A percentile compares a stretch with the other conserved stretches of the same genome.
Conservation (phyloP, 1,140 invertebrate species). For the Danaus plexippus region DNA sequence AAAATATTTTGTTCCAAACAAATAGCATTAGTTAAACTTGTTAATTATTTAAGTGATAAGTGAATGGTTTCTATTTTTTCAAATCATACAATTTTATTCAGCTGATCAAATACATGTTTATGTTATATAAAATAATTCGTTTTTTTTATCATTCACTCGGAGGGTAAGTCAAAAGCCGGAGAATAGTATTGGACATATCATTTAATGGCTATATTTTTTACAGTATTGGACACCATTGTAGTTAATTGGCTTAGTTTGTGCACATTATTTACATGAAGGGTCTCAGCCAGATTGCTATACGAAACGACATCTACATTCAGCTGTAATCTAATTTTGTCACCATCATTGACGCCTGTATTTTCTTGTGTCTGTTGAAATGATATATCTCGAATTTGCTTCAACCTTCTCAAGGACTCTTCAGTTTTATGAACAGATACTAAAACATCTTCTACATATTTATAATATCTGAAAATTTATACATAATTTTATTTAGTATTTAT, state of each 20-base stretch:
- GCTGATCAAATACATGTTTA: conserved; percentile 71
- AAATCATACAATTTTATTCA: conserved; percentile 70
- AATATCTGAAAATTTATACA: conserved; percentile 77
- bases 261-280: conserved; percentile 48
- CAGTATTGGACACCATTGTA: conserved; percentile 58
- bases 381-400: conserved; percentile 88
- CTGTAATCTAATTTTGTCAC: conserved; percentile 94
- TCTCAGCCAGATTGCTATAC: conserved; percentile 60
- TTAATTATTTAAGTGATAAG: conserved; percentile 70
- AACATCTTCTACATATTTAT: conserved; percentile 85
- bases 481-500: background rate
- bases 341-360: conserved; percentile 77
- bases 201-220: conserved; percentile 71
- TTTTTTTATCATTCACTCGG: conserved; percentile 25
- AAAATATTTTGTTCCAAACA: conserved; percentile 77
- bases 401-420: conserved; percentile 89
- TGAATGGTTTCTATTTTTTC: conserved; percentile 72
- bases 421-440: conserved; percentile 94
- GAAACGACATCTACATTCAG: conserved; percentile 87
- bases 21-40: conserved; percentile 71
- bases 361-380: conserved; percentile 65
- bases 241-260: conserved; percentile 53
- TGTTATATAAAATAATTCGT: conserved; percentile 45
- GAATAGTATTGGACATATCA: conserved; percentile 60
- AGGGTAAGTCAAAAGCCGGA: conserved; percentile 36